phyloP scores from a whole-genome alignment of 1,140 invertebrate genomes.

The Pentalonia nigronervosa region DNA sequence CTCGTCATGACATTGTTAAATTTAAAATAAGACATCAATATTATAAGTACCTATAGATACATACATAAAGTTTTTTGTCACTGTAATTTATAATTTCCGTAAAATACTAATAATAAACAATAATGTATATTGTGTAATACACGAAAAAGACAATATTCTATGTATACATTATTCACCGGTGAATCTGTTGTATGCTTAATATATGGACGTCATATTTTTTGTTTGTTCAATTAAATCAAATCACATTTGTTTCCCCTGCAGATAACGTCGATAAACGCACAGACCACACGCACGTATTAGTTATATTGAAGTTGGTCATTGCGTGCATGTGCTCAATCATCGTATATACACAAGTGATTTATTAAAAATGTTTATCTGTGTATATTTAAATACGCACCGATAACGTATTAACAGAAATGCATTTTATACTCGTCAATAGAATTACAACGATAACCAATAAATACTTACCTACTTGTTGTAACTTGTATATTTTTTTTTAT shows the following conservation, averaged over 20 bases:
- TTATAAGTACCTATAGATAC: no score
- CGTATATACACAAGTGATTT: not conserved
- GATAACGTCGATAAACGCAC: not conserved
- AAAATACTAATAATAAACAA: no score
- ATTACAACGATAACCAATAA: not conserved
- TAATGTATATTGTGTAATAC: no score
- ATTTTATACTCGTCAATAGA: not conserved
- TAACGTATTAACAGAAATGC: not conserved
- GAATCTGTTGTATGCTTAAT: not conserved
- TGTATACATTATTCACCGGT: not conserved
- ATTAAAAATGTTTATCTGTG: not conserved
- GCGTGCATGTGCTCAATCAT: not conserved
- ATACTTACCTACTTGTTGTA: not conserved
- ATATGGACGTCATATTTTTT: not conserved
- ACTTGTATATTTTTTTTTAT: not conserved
- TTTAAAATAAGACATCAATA: not conserved
- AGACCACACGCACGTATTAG: not conserved
- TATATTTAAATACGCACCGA: not conserved
- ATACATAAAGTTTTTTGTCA: no score
- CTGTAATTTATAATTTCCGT: no score
- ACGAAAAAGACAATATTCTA: not conserved
- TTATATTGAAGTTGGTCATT: no score
- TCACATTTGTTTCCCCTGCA: not conserved
- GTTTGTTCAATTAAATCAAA: not conserved
- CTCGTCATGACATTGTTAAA: not conserved